phyloP scores from a whole-genome alignment of 2,888 invertebrate species.

The Orthosia incerta region DNA sequence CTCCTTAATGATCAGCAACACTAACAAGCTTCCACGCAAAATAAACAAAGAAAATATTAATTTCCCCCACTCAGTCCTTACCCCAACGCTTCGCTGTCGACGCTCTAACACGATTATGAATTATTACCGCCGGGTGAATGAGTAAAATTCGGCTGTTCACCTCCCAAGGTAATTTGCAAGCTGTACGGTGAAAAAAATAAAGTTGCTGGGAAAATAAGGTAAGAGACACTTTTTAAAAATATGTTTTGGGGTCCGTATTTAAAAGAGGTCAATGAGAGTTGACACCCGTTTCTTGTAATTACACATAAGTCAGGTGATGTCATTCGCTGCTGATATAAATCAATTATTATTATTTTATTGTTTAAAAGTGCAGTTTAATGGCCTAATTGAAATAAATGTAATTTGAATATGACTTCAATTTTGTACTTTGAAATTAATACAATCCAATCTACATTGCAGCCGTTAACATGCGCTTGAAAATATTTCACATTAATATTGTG shows the following conservation, averaged over 20 bases:
- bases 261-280: no score
- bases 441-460: no score
- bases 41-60: constrained; percentile 50
- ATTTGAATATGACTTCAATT: no score
- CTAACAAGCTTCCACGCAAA: constrained; percentile 28
- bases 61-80: constrained; percentile 59
- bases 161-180: constrained; percentile 63
- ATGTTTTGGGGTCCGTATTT: neutral
- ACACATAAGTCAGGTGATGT: no score
- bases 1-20: constrained; percentile 3
- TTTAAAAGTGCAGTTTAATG: no score
- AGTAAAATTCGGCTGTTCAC: constrained; percentile 67
- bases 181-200: constrained; percentile 54
- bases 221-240: constrained; percentile 22
- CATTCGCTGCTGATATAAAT: no score
- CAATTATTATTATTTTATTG: no score
- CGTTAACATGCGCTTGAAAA: no score
- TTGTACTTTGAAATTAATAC: no score
- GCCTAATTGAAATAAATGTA: no score
- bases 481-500: no score
- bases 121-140: constrained; percentile 70
- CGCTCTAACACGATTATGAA: constrained; percentile 72
- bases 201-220: constrained; percentile 42
- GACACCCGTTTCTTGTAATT: no score
- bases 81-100: constrained; percentile 68